Conservation (phyloP, 2,888 invertebrate genomes). For the Trachelus troglodyta region DNA sequence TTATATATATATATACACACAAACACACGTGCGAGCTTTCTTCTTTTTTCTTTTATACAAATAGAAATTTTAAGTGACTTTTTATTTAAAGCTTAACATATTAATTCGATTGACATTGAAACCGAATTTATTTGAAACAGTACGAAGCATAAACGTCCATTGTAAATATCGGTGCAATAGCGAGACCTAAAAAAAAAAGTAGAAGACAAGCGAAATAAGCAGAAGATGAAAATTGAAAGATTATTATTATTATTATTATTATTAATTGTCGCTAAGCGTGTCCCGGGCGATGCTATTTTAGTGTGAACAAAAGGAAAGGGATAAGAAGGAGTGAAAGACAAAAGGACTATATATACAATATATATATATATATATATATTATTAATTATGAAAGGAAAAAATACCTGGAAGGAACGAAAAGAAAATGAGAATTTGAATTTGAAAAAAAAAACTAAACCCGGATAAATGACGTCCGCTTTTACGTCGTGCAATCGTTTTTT, state of each 20-base stretch:
- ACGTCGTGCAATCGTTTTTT: constrained; percentile 39
- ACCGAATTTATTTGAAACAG: constrained; percentile 39
- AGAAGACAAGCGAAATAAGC: neutral
- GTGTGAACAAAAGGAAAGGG: constrained; percentile 23
- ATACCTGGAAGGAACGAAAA: neutral
- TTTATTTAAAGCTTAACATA: constrained; percentile 9
- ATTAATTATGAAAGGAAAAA: neutral
- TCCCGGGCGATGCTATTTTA: constrained; percentile 34
- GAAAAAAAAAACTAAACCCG: neutral
- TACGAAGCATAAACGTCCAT: constrained; percentile 55
- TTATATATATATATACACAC: constrained; percentile 22
- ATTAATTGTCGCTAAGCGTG: constrained; percentile 50
- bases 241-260: constrained; percentile 31
- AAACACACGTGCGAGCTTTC: constrained; percentile 35
- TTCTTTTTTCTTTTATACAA: constrained; percentile 22
- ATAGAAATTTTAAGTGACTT: constrained; percentile 53
- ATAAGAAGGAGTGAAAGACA: neutral
- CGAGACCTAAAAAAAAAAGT: constrained; percentile 46
- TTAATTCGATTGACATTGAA: constrained; percentile 32
- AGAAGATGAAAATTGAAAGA: neutral
- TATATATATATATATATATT: constrained; percentile 8
- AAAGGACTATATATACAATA: constrained; percentile 9
- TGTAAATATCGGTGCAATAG: constrained; percentile 64
- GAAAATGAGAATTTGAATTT: neutral
- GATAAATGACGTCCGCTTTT: constrained; percentile 32